These are phyloP conservation scores for Philaethria dido DNA, from an alignment of 2,888 invertebrate species.

Conservation along the genomic window DNA sequence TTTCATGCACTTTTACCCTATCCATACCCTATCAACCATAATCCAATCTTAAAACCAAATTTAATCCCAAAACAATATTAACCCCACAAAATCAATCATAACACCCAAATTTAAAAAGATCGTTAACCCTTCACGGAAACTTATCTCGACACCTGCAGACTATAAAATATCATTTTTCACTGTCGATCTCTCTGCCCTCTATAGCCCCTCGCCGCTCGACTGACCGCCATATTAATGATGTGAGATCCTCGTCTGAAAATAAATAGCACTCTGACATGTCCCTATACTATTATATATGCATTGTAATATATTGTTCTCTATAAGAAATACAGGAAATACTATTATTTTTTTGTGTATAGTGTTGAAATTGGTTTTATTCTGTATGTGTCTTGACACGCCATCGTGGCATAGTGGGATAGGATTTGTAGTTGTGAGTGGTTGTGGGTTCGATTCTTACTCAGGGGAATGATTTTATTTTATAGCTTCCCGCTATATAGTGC, in stretches of 20 bases:
- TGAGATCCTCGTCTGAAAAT: constrained; percentile 65
- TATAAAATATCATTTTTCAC: constrained; percentile 70
- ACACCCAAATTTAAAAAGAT: neutral
- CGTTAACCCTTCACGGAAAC: constrained; percentile 36
- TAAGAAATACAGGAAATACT: constrained; percentile 25
- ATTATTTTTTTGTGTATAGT: constrained; percentile 22
- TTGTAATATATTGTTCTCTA: constrained; percentile 72
- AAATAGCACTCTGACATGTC: constrained; percentile 75
- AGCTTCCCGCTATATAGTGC: too few species aligned
- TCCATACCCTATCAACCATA: too few species aligned
- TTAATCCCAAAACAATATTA: neutral
- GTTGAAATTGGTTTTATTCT: constrained; percentile 9
- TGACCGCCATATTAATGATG: constrained; percentile 77
- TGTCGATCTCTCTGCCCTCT: constrained; percentile 67
- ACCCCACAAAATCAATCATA: neutral
- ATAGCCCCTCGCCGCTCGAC: constrained; percentile 69
- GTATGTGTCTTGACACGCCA: constrained; percentile 1
- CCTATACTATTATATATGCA: constrained; percentile 65
- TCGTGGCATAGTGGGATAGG: too few species aligned
- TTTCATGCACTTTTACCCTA: too few species aligned
- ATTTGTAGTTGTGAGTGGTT: too few species aligned
- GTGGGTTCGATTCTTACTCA: too few species aligned
- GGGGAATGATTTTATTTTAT: too few species aligned
- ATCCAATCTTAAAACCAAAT: neutral
- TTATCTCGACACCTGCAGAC: constrained; percentile 55